A percentile compares a stretch with the other conserved stretches of the same genome.
Evolutionary conservation across 1,140 invertebrate genomes (phyloP).

Genomic region (Latrodectus geometricus): DNA sequence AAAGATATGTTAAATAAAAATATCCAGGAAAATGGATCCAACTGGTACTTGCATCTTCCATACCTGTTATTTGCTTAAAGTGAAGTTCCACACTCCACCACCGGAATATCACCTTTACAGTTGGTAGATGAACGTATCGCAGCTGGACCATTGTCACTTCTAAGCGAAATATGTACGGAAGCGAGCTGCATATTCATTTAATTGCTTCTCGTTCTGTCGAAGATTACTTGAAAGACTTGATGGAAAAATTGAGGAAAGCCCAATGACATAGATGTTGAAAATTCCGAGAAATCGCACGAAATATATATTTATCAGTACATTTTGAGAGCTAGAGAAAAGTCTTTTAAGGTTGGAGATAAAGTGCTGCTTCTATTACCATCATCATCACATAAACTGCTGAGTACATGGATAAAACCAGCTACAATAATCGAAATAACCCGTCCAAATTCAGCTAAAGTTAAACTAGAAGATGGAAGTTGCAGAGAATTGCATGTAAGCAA

Average conservation of each 20-base stretch:
- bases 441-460: not conserved
- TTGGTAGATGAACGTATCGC: not conserved
- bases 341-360: not conserved
- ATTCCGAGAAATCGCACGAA: not conserved
- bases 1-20: not conserved
- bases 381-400: conserved; percentile 1
- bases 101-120: not conserved
- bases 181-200: not conserved
- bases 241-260: not conserved
- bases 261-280: not conserved
- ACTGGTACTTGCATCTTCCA: not conserved
- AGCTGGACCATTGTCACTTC: not conserved
- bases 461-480: not conserved
- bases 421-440: not conserved
- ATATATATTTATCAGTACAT: not conserved
- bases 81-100: not conserved
- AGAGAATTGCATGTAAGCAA: not conserved
- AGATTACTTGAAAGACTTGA: not conserved
- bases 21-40: not conserved
- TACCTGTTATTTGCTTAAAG: conserved; percentile 4
- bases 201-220: not conserved
- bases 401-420: not conserved
- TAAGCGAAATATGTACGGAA: not conserved
- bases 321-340: not conserved
- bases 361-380: not conserved